Evolutionary conservation across 2,888 invertebrate species (phyloP).

Genomic region (Epistrophella euchroma): DNA sequence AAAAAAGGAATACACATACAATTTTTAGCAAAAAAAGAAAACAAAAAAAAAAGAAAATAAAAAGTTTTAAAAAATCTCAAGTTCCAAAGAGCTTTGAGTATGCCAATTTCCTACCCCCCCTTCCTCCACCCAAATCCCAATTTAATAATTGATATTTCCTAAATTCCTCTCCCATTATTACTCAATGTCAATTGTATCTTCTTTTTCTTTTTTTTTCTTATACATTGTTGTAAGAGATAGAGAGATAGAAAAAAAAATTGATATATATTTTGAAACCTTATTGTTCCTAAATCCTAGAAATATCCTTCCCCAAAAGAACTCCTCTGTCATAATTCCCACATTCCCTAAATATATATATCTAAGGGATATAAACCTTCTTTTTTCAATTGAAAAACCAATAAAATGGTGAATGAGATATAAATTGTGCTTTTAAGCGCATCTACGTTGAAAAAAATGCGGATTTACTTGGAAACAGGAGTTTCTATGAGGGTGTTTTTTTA

Average conservation of each 20-base stretch:
- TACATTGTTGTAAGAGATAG: slow-evolving; percentile 28
- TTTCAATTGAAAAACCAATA: slow-evolving; percentile 15
- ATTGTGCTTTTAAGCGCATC: slow-evolving; percentile 60
- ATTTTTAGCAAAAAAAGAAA: slow-evolving; percentile 66
- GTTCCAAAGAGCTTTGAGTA: slow-evolving; percentile 40
- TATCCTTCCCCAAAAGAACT: slow-evolving; percentile 49
- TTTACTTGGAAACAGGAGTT: neutral
- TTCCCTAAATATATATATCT: slow-evolving; percentile 69
- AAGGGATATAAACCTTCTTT: slow-evolving; percentile 52
- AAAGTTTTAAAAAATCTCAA: slow-evolving; percentile 58
- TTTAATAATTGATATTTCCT: slow-evolving; percentile 14
- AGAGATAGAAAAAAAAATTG: slow-evolving; percentile 42
- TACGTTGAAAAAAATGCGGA: neutral
- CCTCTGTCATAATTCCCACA: slow-evolving; percentile 70
- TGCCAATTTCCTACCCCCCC: slow-evolving; percentile 51
- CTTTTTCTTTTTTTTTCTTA: slow-evolving; percentile 41
- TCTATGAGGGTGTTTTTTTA: neutral
- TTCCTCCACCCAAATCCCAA: neutral
- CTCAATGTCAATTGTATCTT: slow-evolving; percentile 58
- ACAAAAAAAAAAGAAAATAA: slow-evolving; percentile 34
- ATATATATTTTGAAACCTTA: slow-evolving; percentile 45
- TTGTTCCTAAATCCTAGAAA: slow-evolving; percentile 50
- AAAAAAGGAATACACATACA: slow-evolving; percentile 60
- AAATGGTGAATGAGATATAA: neutral
- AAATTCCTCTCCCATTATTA: slow-evolving; percentile 42